Base-by-base conservation (phyloP, 2,113 vertebrate species). In the Hippocampus mohnikei region DNA sequence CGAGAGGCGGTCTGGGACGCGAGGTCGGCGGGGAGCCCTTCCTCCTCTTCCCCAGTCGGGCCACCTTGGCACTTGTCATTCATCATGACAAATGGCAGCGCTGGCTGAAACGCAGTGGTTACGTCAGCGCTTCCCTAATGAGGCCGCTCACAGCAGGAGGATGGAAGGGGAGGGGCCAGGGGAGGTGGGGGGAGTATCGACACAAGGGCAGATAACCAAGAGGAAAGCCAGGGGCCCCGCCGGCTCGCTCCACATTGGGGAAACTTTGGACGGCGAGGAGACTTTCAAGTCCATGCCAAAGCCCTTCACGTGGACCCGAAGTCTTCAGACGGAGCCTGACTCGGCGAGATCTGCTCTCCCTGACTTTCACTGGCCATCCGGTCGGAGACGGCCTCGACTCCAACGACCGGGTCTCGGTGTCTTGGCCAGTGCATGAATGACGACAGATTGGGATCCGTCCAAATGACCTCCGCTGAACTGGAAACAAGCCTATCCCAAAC, bases 51-150 rank as follows among this genome's bases (percentile, higher is more conserved):
- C 62, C 82, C 67, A 25, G 55, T 75, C 75, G 73, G 81, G 82
- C 67, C 33, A 67, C 68, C 80, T 77, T 41, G n/a, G 77, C 84
- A 85, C 74, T 74, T 88, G 87, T 89, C 90, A 90, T 76, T 91
- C 90, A 88, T 70, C 37, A 86, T 89, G 90, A 91, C 84, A 87
- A 91, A 92, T 83, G 78, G 75, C 70, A 75, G 71, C 8, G 42
- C 69, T 77, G 86, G 84, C 88, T 88, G 84, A 88, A 88, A 88
- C 85, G 67, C 84, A 83, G 67, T 67, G 70, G 79, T 87, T 86
- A 89, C 85, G 85, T 91, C 83, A 84, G 85, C 87, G 84, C 85
- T 80, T 84, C 83, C 76, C 87, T 91, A 91, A 90, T 85, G 84
- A 88, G 86, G 79, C 69, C 77, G 75, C 77, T 85, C 88, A 81